phyloP scores from a whole-genome alignment of 2,888 invertebrate genomes.

The Melanostoma scalare region DNA sequence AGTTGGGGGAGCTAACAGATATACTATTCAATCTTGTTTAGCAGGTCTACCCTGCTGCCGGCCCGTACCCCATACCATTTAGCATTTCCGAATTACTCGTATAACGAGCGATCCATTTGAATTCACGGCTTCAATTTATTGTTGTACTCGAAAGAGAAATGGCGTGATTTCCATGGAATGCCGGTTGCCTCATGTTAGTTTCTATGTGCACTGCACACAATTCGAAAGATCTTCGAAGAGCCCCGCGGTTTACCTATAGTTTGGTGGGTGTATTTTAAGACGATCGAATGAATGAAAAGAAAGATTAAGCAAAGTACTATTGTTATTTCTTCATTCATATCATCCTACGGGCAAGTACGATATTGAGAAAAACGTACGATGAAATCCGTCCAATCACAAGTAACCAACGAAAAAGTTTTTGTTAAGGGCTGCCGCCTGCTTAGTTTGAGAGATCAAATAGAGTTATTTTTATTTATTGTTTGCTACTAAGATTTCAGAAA shows the following conservation, averaged over 20 bases:
- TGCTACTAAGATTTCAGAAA: neutral
- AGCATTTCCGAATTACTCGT: conserved; percentile 55
- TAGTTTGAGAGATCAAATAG: too few relatives aligned
- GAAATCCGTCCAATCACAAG: conserved; percentile 42
- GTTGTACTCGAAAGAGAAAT: conserved; percentile 51
- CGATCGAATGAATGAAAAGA: conserved; percentile 18
- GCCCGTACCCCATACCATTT: neutral
- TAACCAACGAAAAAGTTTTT: conserved; percentile 2
- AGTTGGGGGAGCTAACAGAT: conserved; percentile 24
- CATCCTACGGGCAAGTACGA: conserved; percentile 17
- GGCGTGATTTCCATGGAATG: conserved; percentile 50
- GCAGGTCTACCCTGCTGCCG: neutral
- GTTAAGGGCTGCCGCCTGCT: conserved; percentile 2
- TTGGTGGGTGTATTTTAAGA: conserved; percentile 8
- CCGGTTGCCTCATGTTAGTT: conserved; percentile 14
- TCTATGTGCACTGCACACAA: neutral
- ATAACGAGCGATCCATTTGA: conserved; percentile 58
- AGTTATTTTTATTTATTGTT: too few relatives aligned
- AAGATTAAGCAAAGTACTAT: conserved; percentile 7
- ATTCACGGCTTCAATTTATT: conserved; percentile 27
- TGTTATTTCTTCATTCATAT: conserved; percentile 28
- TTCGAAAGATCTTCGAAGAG: conserved; percentile 15
- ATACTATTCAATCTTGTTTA: conserved; percentile 10
- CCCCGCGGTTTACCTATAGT: neutral
- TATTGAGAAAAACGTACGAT: conserved; percentile 48